A percentile compares a stretch with the other conserved stretches of the same genome.
Evolutionary conservation across 2,113 vertebrate species (phyloP).

Genomic region (Leucoraja erinaceus): DNA sequence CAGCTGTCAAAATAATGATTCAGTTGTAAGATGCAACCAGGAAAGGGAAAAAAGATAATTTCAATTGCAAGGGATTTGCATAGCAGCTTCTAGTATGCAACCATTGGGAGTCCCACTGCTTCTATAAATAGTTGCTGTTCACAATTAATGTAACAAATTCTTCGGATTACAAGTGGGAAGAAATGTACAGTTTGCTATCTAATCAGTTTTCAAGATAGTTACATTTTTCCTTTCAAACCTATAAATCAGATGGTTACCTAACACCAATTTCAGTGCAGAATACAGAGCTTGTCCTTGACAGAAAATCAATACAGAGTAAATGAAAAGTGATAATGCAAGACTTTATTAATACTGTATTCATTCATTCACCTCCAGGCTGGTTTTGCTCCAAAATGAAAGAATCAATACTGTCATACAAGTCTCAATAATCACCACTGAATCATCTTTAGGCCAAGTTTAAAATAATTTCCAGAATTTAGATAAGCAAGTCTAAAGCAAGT

Average conservation of each 20-base stretch:
- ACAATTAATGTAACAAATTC: conserved; percentile 15
- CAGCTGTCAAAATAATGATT: conserved; percentile 20
- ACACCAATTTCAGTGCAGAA: conserved; percentile 23
- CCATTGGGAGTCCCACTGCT: not conserved
- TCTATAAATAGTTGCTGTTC: not conserved
- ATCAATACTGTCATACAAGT: not conserved
- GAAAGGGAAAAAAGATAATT: not conserved
- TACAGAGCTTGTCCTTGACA: conserved; percentile 16
- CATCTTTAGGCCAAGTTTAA: not conserved
- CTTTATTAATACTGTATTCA: conserved; percentile 38
- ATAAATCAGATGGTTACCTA: not conserved
- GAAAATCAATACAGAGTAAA: conserved; percentile 27
- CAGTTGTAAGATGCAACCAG: not conserved
- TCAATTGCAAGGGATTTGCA: not conserved
- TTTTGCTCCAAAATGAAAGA: not conserved
- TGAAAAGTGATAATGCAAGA: conserved; percentile 35
- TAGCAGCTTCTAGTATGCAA: not conserved
- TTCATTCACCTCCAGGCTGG: not conserved
- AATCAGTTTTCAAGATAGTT: conserved; percentile 6
- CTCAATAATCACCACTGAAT: conserved; percentile 5
- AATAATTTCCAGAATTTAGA: conserved; percentile 17
- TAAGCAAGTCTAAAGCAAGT: not conserved
- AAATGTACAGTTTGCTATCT: not conserved
- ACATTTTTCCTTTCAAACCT: not conserved
- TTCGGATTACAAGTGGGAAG: not conserved